These are phyloP conservation scores for Athalia circularis DNA, from an alignment of 2,888 invertebrate genomes.

Conservation along the genomic window DNA sequence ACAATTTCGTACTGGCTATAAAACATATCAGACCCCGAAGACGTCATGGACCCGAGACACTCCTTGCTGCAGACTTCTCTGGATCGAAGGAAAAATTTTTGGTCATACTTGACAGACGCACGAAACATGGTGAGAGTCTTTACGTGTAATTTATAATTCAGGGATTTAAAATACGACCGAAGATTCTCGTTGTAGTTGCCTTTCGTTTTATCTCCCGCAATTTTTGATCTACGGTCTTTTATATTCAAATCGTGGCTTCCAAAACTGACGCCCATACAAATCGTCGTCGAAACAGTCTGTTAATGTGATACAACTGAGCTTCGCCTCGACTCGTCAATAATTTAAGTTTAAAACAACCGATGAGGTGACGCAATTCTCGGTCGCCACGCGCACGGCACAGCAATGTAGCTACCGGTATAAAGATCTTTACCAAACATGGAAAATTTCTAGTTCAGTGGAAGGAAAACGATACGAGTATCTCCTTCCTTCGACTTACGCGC, in stretches of 20 bases:
- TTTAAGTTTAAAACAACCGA: too few species aligned
- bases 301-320: background rate
- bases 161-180: background rate
- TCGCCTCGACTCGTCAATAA: background rate
- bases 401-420: background rate
- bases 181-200: background rate
- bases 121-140: conserved; percentile 75
- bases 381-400: background rate
- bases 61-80: conserved; percentile 77
- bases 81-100: conserved; percentile 76
- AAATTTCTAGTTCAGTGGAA: conserved; percentile 22
- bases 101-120: conserved; percentile 76
- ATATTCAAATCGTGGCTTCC: conserved; percentile 15
- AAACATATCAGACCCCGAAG: conserved; percentile 76
- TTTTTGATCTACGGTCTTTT: background rate
- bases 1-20: conserved; percentile 76
- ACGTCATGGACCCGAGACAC: conserved; percentile 75
- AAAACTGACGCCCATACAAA: conserved; percentile 16
- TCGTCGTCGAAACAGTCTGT: background rate
- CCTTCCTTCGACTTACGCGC: background rate
- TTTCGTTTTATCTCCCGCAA: background rate
- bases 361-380: conserved; percentile 18
- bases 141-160: background rate
- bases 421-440: conserved; percentile 42
- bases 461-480: background rate